These are phyloP conservation scores for Amphiprion percula DNA, from an alignment of 2,113 vertebrate genomes.

Conservation along the genomic window DNA sequence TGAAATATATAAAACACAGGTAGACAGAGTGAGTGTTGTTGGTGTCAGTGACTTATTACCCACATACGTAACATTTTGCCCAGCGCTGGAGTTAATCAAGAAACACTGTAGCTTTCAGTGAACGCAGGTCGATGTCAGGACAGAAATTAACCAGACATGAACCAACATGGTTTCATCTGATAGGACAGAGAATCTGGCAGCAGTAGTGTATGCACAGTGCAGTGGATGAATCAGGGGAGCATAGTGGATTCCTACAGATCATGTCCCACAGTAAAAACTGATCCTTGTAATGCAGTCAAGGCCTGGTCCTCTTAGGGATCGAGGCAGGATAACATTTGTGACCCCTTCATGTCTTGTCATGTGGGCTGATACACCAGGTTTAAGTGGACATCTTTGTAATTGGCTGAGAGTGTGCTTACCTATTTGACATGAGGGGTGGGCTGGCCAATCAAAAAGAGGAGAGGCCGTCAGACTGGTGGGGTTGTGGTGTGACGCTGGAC, in stretches of 20 bases:
- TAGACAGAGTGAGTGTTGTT: neutral
- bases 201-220: neutral
- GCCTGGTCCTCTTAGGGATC: neutral
- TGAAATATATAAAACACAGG: neutral
- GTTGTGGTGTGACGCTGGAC: slow-evolving; percentile 44
- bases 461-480: neutral
- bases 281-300: neutral
- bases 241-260: too few species aligned
- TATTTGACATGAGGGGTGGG: slow-evolving; percentile 25
- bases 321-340: neutral
- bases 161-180: neutral
- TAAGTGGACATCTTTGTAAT: slow-evolving; percentile 18
- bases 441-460: slow-evolving; percentile 60
- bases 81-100: slow-evolving; percentile 20
- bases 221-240: too few species aligned
- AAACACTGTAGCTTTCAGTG: slow-evolving; percentile 7
- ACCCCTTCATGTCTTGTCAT: slow-evolving; percentile 10
- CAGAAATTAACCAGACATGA: neutral
- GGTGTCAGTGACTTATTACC: neutral
- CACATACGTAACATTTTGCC: slow-evolving; percentile 1
- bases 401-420: slow-evolving; percentile 47
- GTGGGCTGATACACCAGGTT: slow-evolving; percentile 10
- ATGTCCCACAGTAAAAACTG: too few species aligned
- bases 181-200: neutral
- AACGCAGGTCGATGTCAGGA: slow-evolving; percentile 44